Base-by-base conservation (phyloP, 2,888 invertebrate genomes). In the Harmothoe impar region DNA sequence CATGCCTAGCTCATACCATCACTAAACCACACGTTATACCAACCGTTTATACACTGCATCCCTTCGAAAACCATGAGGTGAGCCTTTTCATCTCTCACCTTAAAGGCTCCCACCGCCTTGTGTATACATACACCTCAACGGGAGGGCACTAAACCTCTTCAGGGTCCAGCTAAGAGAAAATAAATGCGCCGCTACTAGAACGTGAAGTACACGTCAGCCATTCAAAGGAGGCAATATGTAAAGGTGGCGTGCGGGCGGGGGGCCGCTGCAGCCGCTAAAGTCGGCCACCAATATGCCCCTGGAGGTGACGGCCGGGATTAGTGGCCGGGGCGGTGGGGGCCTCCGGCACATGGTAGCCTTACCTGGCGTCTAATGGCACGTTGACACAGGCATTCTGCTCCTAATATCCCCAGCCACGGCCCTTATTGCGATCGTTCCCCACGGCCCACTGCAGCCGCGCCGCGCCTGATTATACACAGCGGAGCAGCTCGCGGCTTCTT, bases 361-460 rank as follows among this genome's bases (percentile, higher is more conserved):
- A 81, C 81, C 33, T 81, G 81, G 0, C 81, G 43, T 23, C 43
- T 81, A 81, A 81, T 81, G 43, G 81, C 35, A 81, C 81, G 33
- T 81, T 81, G 81, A 81, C 81, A 81, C 81, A 35, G 81, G 43
- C 81, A 33, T 33, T 33, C 81, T 43, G 81, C 43, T 81, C 35
- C 81, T 81, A 81, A 81, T 81, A 81, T 81, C 35, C 33, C 81
- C 35, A 43, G 43, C 81, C 81, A 1, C 20, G 81, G 81, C 81
- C 81, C 81, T 81, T 81, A 81, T 81, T 81, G 81, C 72, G 72
- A 72, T 72, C 72, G 72, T 72, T 72, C 29, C 72, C 72, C 29
- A 72, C 29, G 72, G 72, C 72, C 29, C 25, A 25, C 31, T 25
- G 81, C 29, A 31, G 31, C 33, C 81, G 23, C 33, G 23, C 35